These are phyloP conservation scores for Coptodon rendalli DNA, from an alignment of 2,113 vertebrate species.

Conservation along the genomic window DNA sequence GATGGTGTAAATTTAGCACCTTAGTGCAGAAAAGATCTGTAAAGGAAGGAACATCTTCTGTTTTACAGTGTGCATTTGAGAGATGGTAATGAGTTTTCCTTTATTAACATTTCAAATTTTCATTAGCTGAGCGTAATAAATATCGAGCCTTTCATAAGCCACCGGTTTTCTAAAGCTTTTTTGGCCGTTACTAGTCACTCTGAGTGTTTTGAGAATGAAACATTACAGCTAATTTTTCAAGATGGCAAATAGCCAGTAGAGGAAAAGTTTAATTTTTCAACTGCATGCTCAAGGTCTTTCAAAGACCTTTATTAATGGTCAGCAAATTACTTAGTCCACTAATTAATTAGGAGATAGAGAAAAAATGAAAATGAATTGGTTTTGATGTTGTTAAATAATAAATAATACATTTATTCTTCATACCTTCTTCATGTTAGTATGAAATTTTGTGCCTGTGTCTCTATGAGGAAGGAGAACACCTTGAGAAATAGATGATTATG, in stretches of 20 bases:
- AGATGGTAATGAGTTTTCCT: background rate
- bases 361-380: background rate
- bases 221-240: background rate
- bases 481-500: background rate
- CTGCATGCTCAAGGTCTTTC: background rate
- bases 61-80: background rate
- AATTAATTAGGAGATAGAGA: slow-evolving; percentile 12
- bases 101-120: slow-evolving; percentile 9
- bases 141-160: background rate
- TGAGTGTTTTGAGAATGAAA: background rate
- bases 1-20: slow-evolving; percentile 13
- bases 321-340: slow-evolving; percentile 4
- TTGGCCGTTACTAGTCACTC: background rate
- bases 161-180: background rate
- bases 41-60: background rate
- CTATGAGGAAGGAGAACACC: background rate
- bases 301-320: slow-evolving; percentile 26
- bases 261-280: background rate
- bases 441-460: background rate
- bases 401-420: background rate
- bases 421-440: background rate
- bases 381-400: background rate
- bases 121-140: background rate
- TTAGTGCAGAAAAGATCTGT: background rate
- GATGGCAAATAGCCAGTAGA: slow-evolving; percentile 6